Percentiles rank a stretch among this genome's conserved stretches.
phyloP scores from a whole-genome alignment of 2,888 invertebrate species.

The Napeogenes sylphis region DNA sequence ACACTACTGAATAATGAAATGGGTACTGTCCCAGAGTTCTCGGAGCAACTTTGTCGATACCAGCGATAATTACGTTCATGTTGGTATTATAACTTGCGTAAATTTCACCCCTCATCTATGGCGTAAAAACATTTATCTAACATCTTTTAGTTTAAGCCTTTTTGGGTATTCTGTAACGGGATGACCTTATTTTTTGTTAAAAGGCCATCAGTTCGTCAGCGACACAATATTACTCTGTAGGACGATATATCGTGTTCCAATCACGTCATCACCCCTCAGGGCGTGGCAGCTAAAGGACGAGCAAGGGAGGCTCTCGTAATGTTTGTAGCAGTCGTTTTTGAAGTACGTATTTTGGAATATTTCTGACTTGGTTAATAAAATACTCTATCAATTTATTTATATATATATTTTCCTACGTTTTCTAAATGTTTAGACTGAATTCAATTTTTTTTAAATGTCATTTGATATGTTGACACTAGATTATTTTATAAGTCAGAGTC shows the following conservation, averaged over 20 bases:
- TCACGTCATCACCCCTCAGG: slow-evolving; percentile 64
- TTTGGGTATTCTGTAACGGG: slow-evolving; percentile 51
- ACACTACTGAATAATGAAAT: slow-evolving; percentile 72
- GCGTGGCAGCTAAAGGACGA: slow-evolving; percentile 56
- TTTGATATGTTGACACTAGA: no score
- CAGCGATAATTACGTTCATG: slow-evolving; percentile 61
- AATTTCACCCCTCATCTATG: slow-evolving; percentile 61
- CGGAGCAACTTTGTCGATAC: slow-evolving; percentile 53
- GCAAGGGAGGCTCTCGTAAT: slow-evolving; percentile 50
- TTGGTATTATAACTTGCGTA: slow-evolving; percentile 30
- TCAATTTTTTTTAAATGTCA: no score
- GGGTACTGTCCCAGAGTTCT: slow-evolving; percentile 57
- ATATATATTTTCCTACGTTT: no score
- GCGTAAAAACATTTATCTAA: slow-evolving; percentile 74
- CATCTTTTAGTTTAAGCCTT: slow-evolving; percentile 74
- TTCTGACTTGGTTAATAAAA: no score
- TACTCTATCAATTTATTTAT: no score
- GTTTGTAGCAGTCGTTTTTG: slow-evolving; percentile 39
- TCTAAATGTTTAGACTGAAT: no score
- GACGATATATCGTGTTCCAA: slow-evolving; percentile 68
- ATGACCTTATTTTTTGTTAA: slow-evolving; percentile 74
- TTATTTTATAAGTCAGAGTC: no score
- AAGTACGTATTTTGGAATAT: no score
- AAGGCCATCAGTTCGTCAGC: slow-evolving; percentile 66
- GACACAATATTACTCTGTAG: slow-evolving; percentile 70